Evolutionary conservation across 37 sponge, comb jelly and placozoan species (phyloP), one percentile per base, ranked within the genome.

Genomic region (Ianthella basta): DNA sequence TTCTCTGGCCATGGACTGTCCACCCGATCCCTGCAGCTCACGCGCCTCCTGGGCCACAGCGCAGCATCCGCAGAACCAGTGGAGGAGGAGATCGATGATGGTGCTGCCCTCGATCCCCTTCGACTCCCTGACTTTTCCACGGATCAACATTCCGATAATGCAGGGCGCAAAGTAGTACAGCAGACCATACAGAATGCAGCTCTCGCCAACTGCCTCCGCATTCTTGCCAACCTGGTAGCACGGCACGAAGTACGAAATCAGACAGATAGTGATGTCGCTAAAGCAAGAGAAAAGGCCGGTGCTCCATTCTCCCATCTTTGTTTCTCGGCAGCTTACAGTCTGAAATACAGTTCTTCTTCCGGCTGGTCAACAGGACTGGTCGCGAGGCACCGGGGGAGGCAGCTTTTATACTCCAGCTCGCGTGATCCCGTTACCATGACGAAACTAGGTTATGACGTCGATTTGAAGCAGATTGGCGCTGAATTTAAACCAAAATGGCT

Each of bases 21-120:
- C 78, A 24, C 78, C 54, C 4, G 64, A n/a, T 25, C 78, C 78
- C 32, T 83, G 69, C 20, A 83, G 50, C 33, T 83, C 84, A 25
- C 60, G 84, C 0, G 54, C 72, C 37, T 83, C 84, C 72, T 83
- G 84, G 56, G 57, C 0, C 0, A 83, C 16, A 0, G 84, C 72
- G 38, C 84, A 83, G 0, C 15, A 53, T 10, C 6, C 34, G 44
- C 69, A 83, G 84, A 56, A 83, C 84, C 69, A 67, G 44, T 66
- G 70, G 35, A 56, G 60, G 54, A 83, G 72, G 30, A 83, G 25
- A 70, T 83, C 84, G 32, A 54, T 66, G 32, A 66, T 13, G 0
- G 21, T 20, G 56, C 35, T 83, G 19, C 84, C 84, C 37, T 83
- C 70, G 33, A 83, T 83, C 59, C 84, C 84, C 55, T 67, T 66